Base-by-base conservation (phyloP, 2,888 invertebrate genomes). In the Troides aeacus region DNA sequence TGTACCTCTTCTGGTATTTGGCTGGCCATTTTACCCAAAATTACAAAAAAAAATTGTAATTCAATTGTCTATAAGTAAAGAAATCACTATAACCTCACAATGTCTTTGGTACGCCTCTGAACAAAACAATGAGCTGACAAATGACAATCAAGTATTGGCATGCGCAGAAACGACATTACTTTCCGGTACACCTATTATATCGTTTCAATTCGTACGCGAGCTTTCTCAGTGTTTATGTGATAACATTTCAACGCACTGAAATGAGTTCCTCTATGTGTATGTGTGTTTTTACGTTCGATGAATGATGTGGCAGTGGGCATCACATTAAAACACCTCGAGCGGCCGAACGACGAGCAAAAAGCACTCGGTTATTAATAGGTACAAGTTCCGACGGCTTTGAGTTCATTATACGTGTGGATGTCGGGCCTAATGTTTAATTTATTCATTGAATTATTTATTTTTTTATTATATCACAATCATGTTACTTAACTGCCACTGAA, bases 301-400 rank as follows among this genome's bases (percentile, higher is more conserved):
- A 60, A 12, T 39, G 66, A 66, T 53, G 66, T 21, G 21, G 21
- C 53, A 1, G 7, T 12, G 21, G 46, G 61, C 17, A 23, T 61
- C 57, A 24, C 18, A 58, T 69, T 62, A 53, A 62, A 69, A 70
- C 58, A 66, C 69, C 53, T 66, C 59, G 36, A 42, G 30, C 57
- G 21, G 36, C 30, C 64, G 30, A 56, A 24, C 57, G 58, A 30
- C 30, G 50, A 69, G 65, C 65, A 65, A 69, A 69, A 69, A 65
- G 65, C 62, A 62, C 46, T 66, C 62, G 39, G 62, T 39, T 70
- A 70, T 70, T 70, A 70, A 70, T 70, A 70, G 62, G 23, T 39
- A 23, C 65, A 50, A 65, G 58, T 66, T 18, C 23, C 66, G 66
- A 64, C 66, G 21, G 50, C 66, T 62, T 62, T 56, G 56, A 58